Evolutionary conservation across 92 coral and sea anemone species (phyloP), one percentile per base, ranked within the genome.

Genomic region (Siderastrea siderea): DNA sequence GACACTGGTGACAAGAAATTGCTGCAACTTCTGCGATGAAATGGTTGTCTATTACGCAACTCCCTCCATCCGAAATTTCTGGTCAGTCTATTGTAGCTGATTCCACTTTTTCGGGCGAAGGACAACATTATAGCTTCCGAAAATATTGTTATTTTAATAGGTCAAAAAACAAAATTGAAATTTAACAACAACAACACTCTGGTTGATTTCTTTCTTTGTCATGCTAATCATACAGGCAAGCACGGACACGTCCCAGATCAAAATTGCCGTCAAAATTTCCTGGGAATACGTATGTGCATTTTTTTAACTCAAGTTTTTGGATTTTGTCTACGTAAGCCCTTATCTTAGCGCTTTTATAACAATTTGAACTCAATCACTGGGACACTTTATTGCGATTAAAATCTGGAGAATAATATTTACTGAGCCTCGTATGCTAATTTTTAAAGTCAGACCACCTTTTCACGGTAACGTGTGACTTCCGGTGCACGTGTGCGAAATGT

Each of bases 401-500:
- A 74, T 51, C 62, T 19, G 61, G 78, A 53, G 78, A 52, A 74
- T 52, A 73, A 73, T 51, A 19, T 73, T 51, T n/a, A 17, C 61
- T 6, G 47, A 7, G 77, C 16, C 15, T 67, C 71, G 47, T 16
- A 78, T 17, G 70, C 70, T 46, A 61, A 78, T 78, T 61, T 62
- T 5, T 7, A 47, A 38, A 78, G 71, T 78, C 71, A 60, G 70
- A 5, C 71, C 82, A 78, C 70, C 12, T 78, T 77, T 62, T 47
- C 59, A 17, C 3, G 17, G 17, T n/a, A n/a, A 47, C 71, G 59
- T 60, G 58, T 63, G 69, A 78, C 71, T 78, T 78, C 82, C 82
- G 82, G 82, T 48, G 19, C 82, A 78, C 58, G 57, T 62, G 70
- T 51, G 11, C 7, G 10, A 61, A 44, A 58, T 44, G 43, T 4